Evolutionary conservation across 2,113 vertebrate species (phyloP).

Genomic region (Heterotis niloticus): DNA sequence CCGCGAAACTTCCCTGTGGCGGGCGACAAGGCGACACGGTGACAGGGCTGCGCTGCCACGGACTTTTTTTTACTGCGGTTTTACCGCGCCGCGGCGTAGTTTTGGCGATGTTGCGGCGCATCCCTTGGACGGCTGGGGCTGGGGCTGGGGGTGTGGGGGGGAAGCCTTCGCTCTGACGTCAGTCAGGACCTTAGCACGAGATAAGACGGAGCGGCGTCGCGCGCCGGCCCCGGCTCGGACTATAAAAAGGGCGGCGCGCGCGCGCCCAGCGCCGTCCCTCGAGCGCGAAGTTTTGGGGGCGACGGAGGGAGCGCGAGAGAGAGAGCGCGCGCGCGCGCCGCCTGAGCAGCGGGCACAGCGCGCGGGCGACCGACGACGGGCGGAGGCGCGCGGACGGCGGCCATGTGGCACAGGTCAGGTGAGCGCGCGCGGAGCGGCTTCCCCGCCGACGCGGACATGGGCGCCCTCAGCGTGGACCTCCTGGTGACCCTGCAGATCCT

Average conservation of each 20-base stretch:
- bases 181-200: conserved; percentile 83
- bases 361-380: too few species aligned
- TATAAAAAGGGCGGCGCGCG: conserved; percentile 60
- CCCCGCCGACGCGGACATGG: conserved; percentile 65
- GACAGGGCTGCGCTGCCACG: too few species aligned
- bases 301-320: too few species aligned
- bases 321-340: not conserved
- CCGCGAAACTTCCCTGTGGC: too few species aligned
- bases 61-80: too few species aligned
- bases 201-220: conserved; percentile 76
- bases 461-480: conserved; percentile 84
- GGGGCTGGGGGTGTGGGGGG: too few species aligned
- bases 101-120: too few species aligned
- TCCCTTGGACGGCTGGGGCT: too few species aligned
- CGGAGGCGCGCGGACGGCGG: too few species aligned
- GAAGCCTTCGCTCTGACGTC: conserved; percentile 88
- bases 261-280: conserved; percentile 62
- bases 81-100: too few species aligned
- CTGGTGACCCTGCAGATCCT: conserved; percentile 91
- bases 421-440: not conserved
- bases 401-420: too few species aligned
- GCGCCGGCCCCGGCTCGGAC: conserved; percentile 63
- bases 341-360: not conserved
- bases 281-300: conserved; percentile 58
- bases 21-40: too few species aligned